These are phyloP conservation scores for Hypomesus transpacificus DNA, from an alignment of 2,113 vertebrate species.

Conservation along the genomic window DNA sequence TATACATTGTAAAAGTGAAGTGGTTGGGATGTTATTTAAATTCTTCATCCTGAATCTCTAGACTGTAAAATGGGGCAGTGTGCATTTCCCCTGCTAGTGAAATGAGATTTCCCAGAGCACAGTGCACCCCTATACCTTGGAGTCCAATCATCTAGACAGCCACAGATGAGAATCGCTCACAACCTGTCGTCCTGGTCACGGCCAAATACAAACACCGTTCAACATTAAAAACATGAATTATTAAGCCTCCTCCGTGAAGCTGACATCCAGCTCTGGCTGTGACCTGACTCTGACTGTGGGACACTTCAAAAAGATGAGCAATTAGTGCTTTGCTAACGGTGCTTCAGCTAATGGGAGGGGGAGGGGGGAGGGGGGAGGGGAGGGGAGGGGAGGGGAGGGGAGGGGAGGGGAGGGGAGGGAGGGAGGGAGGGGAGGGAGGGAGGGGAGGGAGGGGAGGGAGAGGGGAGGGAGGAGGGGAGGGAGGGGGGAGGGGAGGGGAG, in stretches of 20 bases:
- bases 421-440: too few relatives aligned
- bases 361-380: background rate
- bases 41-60: too few relatives aligned
- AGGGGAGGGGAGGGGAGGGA: background rate
- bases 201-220: constrained; percentile 13
- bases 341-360: constrained; percentile 2
- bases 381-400: background rate
- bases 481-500: background rate
- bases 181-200: constrained; percentile 19
- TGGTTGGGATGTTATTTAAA: too few relatives aligned
- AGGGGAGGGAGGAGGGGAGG: background rate
- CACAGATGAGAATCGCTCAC: constrained; percentile 32
- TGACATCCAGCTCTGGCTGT: constrained; percentile 33
- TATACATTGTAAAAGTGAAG: too few relatives aligned
- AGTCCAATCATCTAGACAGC: constrained; percentile 18
- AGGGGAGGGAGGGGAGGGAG: too few relatives aligned
- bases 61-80: too few relatives aligned
- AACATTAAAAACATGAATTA: constrained; percentile 56
- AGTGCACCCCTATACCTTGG: background rate
- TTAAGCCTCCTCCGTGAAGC: constrained; percentile 35
- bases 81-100: too few relatives aligned
- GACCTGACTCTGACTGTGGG: constrained; percentile 33
- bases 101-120: too few relatives aligned
- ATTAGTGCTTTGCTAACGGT: constrained; percentile 19
- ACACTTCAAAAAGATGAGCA: constrained; percentile 23